These are phyloP conservation scores for Eupithecia centaureata DNA, from an alignment of 2,888 invertebrate genomes.

Conservation along the genomic window DNA sequence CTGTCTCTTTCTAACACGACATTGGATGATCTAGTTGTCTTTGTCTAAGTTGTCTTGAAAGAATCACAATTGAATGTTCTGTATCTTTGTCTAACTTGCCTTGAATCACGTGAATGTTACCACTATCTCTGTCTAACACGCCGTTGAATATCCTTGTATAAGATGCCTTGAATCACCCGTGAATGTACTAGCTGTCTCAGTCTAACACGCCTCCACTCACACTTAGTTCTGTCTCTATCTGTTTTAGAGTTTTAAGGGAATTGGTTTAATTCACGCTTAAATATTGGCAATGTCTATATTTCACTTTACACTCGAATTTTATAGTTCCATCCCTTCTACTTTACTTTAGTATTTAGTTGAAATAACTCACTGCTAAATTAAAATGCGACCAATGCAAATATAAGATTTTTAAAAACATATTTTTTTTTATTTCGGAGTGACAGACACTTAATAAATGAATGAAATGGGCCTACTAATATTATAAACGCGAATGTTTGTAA, in stretches of 20 bases:
- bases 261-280: neutral
- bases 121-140: conserved; percentile 15
- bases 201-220: conserved; percentile 17
- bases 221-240: conserved; percentile 10
- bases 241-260: neutral
- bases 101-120: conserved; percentile 12
- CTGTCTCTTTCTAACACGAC: neutral
- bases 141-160: neutral
- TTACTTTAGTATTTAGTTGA: no score
- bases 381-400: no score
- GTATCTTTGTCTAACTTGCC: neutral
- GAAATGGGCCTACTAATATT: no score
- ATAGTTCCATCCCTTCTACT: conserved; percentile 19
- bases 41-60: conserved; percentile 4
- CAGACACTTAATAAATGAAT: no score
- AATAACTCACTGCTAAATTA: no score
- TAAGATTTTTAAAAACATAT: no score
- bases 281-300: no score
- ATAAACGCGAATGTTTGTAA: no score
- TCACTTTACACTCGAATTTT: conserved; percentile 22
- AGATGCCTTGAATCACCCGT: neutral
- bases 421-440: no score
- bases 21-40: conserved; percentile 12
- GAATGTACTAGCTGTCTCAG: conserved; percentile 13
- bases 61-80: neutral